Base-by-base conservation (phyloP, 2,797 vertebrate species). In the Myiotriccus ornatus region DNA sequence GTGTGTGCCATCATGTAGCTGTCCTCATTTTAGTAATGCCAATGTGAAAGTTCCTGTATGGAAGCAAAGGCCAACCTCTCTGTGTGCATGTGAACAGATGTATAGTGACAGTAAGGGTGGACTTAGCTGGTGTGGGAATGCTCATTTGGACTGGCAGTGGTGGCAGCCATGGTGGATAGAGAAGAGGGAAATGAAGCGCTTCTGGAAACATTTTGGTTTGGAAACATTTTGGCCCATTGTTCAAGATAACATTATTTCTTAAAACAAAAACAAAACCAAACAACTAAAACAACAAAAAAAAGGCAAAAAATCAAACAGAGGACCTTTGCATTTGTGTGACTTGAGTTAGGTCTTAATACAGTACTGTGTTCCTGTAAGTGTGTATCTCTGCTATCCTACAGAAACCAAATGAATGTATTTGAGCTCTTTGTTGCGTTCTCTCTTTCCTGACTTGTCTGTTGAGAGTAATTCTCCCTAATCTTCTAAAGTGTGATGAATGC, bases 131-230 rank as follows among this genome's bases (percentile, higher is more conserved):
- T 24, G 11, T 75, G 70, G 18, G 30, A 53, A 27, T 2, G 21
- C 32, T 76, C 1, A 0, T 84, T 53, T 53, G 30, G 55, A 4
- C 27, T n/a, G 35, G 46, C 32, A 28, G n/a, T 21, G 37, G 20
- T 1, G 3, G 43, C n/a, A 86, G 52, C 39, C 0, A 0, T 23
- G 22, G 13, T 4, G 8, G 6, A 6, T 16, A 34, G 32, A 84
- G 34, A 32, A 46, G 21, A 49, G 17, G 20, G 13, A 86, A 80
- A 27, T 32, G 35, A 65, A 76, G 12, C 21, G 14, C 68, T 69
- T 85, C 34, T 2, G 4, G 56, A 50, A 87, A 52, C 3, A 10
- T 39, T 65, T 47, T 41, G 19, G 7, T 13, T 35, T n/a, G 63
- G 46, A 59, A 88, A 25, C 17, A 39, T 76, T 87, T 64, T 85